Evolutionary conservation across 2,888 invertebrate species (phyloP).

Genomic region (Tachina grossa): DNA sequence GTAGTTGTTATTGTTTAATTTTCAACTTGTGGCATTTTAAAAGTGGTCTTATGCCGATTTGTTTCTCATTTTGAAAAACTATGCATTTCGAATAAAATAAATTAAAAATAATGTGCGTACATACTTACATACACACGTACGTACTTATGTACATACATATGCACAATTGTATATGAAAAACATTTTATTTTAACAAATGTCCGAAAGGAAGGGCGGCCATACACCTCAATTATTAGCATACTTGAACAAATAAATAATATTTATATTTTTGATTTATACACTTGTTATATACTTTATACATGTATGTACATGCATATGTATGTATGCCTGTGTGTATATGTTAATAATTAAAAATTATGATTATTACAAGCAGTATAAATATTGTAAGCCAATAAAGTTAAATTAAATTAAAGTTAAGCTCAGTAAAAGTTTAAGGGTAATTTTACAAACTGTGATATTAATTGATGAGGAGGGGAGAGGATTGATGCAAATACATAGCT

Average conservation of each 20-base stretch:
- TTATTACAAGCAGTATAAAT: background rate
- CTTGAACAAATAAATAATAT: background rate
- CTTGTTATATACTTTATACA: background rate
- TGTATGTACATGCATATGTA: too few relatives aligned
- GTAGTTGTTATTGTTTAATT: conserved; percentile 70
- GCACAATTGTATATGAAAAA: background rate
- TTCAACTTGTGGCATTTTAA: conserved; percentile 68
- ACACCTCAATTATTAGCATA: too few relatives aligned
- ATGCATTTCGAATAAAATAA: conserved; percentile 22
- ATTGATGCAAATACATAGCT: too few relatives aligned
- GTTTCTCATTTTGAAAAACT: conserved; percentile 5
- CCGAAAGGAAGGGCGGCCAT: too few relatives aligned
- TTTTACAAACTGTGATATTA: too few relatives aligned
- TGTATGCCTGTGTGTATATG: too few relatives aligned
- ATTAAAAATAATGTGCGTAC: conserved; percentile 8
- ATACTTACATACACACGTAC: too few relatives aligned
- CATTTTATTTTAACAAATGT: conserved; percentile 4
- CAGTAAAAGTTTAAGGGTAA: too few relatives aligned
- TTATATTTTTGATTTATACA: background rate
- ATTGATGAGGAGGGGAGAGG: too few relatives aligned
- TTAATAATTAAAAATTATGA: conserved; percentile 7
- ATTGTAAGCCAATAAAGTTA: too few relatives aligned
- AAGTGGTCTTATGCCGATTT: conserved; percentile 52
- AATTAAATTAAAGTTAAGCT: too few relatives aligned
- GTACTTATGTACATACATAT: too few relatives aligned